These are phyloP conservation scores for Macropus fuliginosus DNA, from an alignment of 2,797 vertebrate genomes.

Conservation along the genomic window DNA sequence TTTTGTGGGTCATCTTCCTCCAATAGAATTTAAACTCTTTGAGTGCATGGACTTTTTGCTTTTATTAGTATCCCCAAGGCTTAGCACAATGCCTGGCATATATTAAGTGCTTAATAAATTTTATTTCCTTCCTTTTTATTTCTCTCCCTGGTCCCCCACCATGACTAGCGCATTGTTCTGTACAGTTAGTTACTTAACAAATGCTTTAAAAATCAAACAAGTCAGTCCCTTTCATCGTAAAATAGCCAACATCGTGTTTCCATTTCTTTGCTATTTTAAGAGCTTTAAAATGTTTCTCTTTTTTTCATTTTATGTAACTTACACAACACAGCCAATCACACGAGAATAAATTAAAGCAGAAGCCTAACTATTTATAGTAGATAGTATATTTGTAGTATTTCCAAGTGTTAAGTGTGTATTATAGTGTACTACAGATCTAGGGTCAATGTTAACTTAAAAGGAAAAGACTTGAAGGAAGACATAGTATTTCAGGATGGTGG, in stretches of 20 bases:
- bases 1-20: background rate
- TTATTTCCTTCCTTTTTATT: background rate
- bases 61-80: background rate
- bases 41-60: background rate
- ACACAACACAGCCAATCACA: background rate
- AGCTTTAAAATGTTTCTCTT: background rate
- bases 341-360: background rate
- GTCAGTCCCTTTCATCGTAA: background rate
- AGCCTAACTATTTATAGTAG: background rate
- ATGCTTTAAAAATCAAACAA: background rate
- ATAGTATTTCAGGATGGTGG: background rate
- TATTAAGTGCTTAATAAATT: background rate
- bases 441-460: background rate
- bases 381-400: background rate
- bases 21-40: background rate
- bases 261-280: background rate
- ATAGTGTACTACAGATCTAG: background rate
- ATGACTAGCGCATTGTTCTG: background rate
- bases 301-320: background rate
- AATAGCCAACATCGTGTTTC: background rate
- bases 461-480: background rate
- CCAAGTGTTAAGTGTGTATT: background rate
- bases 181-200: background rate
- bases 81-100: background rate
- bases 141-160: background rate